Conservation (phyloP, 2,113 vertebrate species). For the Clarias batrachus region DNA sequence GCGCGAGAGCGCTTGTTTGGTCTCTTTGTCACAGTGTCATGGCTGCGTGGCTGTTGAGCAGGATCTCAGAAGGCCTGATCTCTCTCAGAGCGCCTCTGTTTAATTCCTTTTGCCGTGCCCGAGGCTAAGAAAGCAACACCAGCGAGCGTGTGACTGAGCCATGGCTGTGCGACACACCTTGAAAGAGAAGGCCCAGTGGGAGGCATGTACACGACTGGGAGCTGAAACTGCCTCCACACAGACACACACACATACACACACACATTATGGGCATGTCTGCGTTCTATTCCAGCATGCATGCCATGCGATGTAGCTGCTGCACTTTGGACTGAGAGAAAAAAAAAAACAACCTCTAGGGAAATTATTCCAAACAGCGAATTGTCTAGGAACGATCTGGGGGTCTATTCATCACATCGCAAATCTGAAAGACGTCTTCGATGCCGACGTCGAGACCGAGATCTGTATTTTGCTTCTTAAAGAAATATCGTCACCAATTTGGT, state of each 20-base stretch:
- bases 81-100: slow-evolving; percentile 42
- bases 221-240: slow-evolving; percentile 40
- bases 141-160: slow-evolving; percentile 40
- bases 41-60: slow-evolving; percentile 56
- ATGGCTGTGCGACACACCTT: slow-evolving; percentile 61
- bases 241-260: slow-evolving; percentile 31
- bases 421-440: slow-evolving; percentile 37
- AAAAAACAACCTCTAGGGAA: slow-evolving; percentile 39
- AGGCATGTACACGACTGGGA: slow-evolving; percentile 53
- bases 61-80: slow-evolving; percentile 54
- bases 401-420: slow-evolving; percentile 38
- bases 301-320: slow-evolving; percentile 40
- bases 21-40: slow-evolving; percentile 54
- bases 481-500: background rate
- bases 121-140: slow-evolving; percentile 55
- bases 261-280: slow-evolving; percentile 21
- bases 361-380: slow-evolving; percentile 39
- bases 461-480: background rate
- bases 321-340: slow-evolving; percentile 29
- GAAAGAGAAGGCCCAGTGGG: slow-evolving; percentile 55
- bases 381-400: slow-evolving; percentile 37
- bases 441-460: background rate
- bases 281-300: slow-evolving; percentile 17
- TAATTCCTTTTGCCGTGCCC: slow-evolving; percentile 59
- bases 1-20: slow-evolving; percentile 47